Evolutionary conservation across 2,888 invertebrate species (phyloP), one percentile per base, ranked within the genome.

Genomic region (Teinopalpus imperialis): DNA sequence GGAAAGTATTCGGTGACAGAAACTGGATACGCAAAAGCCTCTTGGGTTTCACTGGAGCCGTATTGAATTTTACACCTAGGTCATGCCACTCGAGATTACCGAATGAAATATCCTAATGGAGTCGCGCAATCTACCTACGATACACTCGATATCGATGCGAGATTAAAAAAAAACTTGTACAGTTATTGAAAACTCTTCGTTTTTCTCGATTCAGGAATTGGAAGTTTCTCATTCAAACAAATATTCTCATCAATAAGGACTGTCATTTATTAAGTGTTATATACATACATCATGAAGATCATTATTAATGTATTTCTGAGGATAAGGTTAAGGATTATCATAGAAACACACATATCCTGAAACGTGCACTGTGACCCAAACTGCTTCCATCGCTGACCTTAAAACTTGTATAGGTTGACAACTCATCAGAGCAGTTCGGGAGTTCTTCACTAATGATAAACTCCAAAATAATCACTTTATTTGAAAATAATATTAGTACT

Each of bases 41-140:
- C 63, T 56, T 59, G 57, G 59, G 67, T 50, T 53, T 61, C 48
- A 35, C 30, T 46, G 46, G 51, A 52, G 53, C 50, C 49, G 51
- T 55, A 56, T 60, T 56, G 52, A 61, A 63, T 58, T 54, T 49
- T 42, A 49, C 52, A 35, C 43, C 56, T 57, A 54, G 63, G 58
- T 56, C 56, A 51, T 42, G 54, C 54, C 61, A 55, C 66, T 50
- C 52, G 65, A 68, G 64, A 66, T 64, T 64, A 61, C 54, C 49
- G 52, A 56, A 57, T 52, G 59, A 65, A 62, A 69, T 63, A 61
- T 68, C 66, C 67, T 69, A 67, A 72, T 69, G 62, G 61, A 64
- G 51, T 42, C 21, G 39, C 32, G 44, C 34, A 40, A 45, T 40
- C 40, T 26, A 20, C 35, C 21, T 21, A 14, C 44, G 32, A 45